Evolutionary conservation across 2,113 vertebrate genomes (phyloP).

Genomic region (Sprattus sprattus): DNA sequence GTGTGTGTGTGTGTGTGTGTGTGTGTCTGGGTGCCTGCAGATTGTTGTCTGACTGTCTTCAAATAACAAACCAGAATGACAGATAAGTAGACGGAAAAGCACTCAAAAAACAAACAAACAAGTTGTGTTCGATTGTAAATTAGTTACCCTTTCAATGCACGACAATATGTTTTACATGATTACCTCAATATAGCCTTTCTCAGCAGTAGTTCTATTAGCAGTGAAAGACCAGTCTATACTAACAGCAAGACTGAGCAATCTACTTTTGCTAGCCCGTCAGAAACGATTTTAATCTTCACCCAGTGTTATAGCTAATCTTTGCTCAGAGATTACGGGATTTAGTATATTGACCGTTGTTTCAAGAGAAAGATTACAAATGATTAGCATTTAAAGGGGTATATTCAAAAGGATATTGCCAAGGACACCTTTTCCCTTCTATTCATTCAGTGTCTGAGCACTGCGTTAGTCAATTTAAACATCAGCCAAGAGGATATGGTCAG

Average conservation of each 20-base stretch:
- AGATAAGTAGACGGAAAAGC: background rate
- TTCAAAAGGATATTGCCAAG: constrained; percentile 64
- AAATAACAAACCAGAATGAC: background rate
- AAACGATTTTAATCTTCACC: constrained; percentile 2
- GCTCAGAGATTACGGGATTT: constrained; percentile 34
- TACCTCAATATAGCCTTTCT: background rate
- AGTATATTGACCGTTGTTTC: constrained; percentile 41
- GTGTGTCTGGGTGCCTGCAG: constrained; percentile 12
- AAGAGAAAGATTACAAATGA: constrained; percentile 56
- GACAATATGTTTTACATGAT: background rate
- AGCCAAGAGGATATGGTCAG: constrained; percentile 18
- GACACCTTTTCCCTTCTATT: constrained; percentile 37
- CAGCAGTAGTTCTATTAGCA: background rate
- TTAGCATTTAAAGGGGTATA: constrained; percentile 73
- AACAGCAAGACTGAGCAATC: background rate
- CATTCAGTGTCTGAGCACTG: background rate
- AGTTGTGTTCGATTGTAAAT: background rate
- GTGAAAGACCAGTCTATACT: background rate
- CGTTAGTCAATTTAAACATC: constrained; percentile 13
- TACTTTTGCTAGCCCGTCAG: constrained; percentile 12
- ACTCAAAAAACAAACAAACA: constrained; percentile 10
- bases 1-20: no score
- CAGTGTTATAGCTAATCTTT: constrained; percentile 11
- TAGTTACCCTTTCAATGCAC: background rate
- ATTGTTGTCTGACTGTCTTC: background rate